Base-by-base conservation (phyloP, 2,888 invertebrate species). In the Synanthedon andrenaeformis region DNA sequence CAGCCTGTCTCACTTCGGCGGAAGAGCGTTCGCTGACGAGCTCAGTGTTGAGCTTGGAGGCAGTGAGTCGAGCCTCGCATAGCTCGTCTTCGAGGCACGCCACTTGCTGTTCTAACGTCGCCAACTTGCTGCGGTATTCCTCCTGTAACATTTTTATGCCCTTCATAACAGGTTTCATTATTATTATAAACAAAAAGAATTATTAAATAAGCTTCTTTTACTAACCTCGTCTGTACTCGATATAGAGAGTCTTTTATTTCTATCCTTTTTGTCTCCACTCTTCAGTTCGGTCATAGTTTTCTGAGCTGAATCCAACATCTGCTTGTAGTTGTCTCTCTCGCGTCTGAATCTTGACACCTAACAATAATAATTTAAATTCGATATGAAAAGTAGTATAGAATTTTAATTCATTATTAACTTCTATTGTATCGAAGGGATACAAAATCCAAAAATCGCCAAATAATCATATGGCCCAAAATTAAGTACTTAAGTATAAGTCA, bases 221-320 rank as follows among this genome's bases (percentile, higher is more conserved):
- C 11, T 14, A n/a, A 92, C 92, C 82, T 93, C 93, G 67, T 94
- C 95, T 56, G 92, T 92, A 72, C 92, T 93, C 56, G 92, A 91
- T 72, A 91, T 90, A 2, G 93, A 92, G 52, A 89, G 87, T 54
- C 90, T 87, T 50, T 90, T 89, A 53, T 88, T 82, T 61, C 89
- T 84, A 3, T 73, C 57, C 56, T 61, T 67, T 63, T 87, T 86
- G 41, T 83, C 85, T 0, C 91, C 90, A 55, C 76, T 80, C 73
- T 94, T 95, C 19, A 95, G 86, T 60, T 95, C 94, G 0, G 92
- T 90, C 64, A 95, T 93, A 42, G 93, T 92, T 77, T 94, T 94
- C 72, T 96, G 96, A 1, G 96, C 94, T 11, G 93, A 92, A 69
- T 96, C 96, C 48, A 96, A 76, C 93, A 97, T 95, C 72, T 96